phyloP scores from a whole-genome alignment of 1,140 invertebrate genomes.

The Drosophila pseudoobscura region DNA sequence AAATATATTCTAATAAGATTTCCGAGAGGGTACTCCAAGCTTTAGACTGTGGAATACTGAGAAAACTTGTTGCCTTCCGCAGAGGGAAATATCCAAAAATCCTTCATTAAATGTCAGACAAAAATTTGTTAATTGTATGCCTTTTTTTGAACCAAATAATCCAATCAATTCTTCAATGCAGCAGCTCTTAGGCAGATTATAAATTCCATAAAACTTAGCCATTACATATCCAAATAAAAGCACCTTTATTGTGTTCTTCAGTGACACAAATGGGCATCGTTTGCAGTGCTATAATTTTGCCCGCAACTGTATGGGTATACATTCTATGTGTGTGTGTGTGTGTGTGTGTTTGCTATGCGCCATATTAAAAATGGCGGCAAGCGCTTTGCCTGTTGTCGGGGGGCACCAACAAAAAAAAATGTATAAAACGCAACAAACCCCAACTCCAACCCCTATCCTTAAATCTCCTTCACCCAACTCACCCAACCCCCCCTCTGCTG shows the following conservation, averaged over 20 bases:
- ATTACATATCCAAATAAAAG: background rate
- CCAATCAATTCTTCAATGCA: too few species aligned
- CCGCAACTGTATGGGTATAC: background rate
- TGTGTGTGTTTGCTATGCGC: conserved; percentile 38
- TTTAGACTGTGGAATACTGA: too few species aligned
- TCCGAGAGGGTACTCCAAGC: too few species aligned
- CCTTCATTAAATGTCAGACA: too few species aligned
- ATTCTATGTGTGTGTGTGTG: background rate
- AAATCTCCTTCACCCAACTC: background rate
- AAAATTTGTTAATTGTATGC: too few species aligned
- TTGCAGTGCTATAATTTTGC: background rate
- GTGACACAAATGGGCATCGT: too few species aligned
- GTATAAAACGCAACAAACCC: conserved; percentile 41
- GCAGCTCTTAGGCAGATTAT: too few species aligned
- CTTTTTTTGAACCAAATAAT: too few species aligned
- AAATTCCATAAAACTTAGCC: too few species aligned
- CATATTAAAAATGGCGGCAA: conserved; percentile 80
- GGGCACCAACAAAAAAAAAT: conserved; percentile 40
- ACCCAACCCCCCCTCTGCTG: conserved; percentile 1
- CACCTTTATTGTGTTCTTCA: background rate
- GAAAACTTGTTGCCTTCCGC: too few species aligned
- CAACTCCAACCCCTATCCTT: background rate
- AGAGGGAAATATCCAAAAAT: too few species aligned
- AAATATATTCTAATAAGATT: too few species aligned
- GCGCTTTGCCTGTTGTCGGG: conserved; percentile 51